Evolutionary conservation across 2,113 vertebrate genomes (phyloP).

Genomic region (Tautogolabrus adspersus): DNA sequence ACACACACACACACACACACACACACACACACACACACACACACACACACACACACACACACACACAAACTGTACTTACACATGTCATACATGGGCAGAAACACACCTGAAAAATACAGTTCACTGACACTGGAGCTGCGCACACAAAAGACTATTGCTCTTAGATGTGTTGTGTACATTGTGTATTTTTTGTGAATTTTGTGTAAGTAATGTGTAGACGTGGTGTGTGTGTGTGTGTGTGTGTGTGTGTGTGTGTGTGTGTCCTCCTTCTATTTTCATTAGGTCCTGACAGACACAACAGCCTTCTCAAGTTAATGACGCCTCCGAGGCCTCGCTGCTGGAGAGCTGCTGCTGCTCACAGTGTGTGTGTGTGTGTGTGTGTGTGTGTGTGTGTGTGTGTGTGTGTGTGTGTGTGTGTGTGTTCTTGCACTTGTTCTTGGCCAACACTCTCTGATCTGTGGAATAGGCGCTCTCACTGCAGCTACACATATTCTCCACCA

Average conservation of each 20-base stretch:
- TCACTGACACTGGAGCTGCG: conserved; percentile 17
- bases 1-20: background rate
- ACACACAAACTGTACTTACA: too few relatives aligned
- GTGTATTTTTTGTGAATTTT: too few relatives aligned
- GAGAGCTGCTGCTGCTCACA: conserved; percentile 11
- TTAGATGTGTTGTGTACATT: too few relatives aligned
- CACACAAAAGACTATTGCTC: conserved; percentile 4
- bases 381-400: conserved; percentile 40
- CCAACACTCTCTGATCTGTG: conserved; percentile 32
- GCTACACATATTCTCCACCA: background rate
- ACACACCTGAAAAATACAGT: conserved; percentile 15
- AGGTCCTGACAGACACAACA: conserved; percentile 76
- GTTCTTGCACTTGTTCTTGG: conserved; percentile 24
- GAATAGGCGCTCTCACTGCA: conserved; percentile 3
- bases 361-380: conserved; percentile 35
- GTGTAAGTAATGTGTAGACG: background rate
- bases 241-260: conserved; percentile 42
- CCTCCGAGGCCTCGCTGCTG: conserved; percentile 65
- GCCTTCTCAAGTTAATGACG: conserved; percentile 73
- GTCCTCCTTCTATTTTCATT: conserved; percentile 76
- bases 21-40: too few relatives aligned
- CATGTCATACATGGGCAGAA: too few relatives aligned
- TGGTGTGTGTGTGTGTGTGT: conserved; percentile 10
- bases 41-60: too few relatives aligned
- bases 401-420: conserved; percentile 36